Evolutionary conservation across 1,140 invertebrate species (phyloP), one percentile per base, ranked within the genome.

Genomic region (Belonocnema kinseyi): DNA sequence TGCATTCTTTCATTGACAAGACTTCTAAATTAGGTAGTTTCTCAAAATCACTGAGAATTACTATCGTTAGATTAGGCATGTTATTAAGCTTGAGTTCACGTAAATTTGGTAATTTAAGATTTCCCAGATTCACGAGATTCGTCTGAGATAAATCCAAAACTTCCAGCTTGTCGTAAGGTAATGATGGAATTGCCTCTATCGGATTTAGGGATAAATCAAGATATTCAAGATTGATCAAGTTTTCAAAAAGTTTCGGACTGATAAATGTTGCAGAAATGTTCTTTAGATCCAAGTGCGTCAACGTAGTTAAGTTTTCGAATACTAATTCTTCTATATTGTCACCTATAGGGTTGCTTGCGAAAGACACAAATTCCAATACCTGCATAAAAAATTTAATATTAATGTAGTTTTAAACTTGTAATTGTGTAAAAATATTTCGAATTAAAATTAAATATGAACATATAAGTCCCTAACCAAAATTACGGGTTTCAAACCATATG

Each of bases 161-260:
- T 66, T 84, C 80, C 0, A 92, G 72, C 8, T 46, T 46, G 5
- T 40, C 77, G 0, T 72, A 46, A 8, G 90, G 91, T 50, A 92
- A 78, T 0, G 81, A 50, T 10, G 91, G 90, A 10, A 91, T 77
- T 16, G 72, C 74, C 40, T 77, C 80, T 16, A 92, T 89, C 0
- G 90, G 89, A 66, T 92, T 92, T 6, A 74, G 72, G 0, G 90
- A 91, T 14, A 92, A 74, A 71, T 90, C 88, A 10, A 92, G 73
- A 14, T 74, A 73, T 2, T 85, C 87, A 21, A 92, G 75, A 71
- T 87, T 90, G 0, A 58, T 53, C 12, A 91, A 52, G 1, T 85
- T 79, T 58, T 88, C 86, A 76, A 92, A 91, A 10, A 89, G 61
- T 10, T 85, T 76, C 16, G 82, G 52, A 0, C 87, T 83, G 10